Evolutionary conservation across 2,888 invertebrate genomes (phyloP).

Genomic region (Nebria brevicollis): DNA sequence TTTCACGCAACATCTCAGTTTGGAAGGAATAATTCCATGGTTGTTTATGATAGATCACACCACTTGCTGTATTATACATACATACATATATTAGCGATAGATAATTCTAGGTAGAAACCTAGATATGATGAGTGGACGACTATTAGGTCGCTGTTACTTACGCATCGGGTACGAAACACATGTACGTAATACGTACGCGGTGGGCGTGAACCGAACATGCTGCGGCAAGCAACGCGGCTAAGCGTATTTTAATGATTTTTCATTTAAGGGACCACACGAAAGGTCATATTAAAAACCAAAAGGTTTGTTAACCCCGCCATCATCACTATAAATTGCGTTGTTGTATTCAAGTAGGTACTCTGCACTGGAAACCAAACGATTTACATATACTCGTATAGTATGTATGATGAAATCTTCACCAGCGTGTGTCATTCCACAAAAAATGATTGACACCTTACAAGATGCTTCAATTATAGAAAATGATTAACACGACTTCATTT

Average conservation of each 20-base stretch:
- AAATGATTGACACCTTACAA: conserved; percentile 42
- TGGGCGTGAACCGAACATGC: conserved; percentile 14
- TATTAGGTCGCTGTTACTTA: neutral
- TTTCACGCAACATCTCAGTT: no score
- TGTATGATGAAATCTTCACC: conserved; percentile 31
- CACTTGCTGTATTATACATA: no score
- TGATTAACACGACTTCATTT: neutral
- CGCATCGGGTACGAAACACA: neutral
- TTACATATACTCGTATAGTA: conserved; percentile 31
- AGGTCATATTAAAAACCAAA: conserved; percentile 33
- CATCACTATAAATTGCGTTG: neutral
- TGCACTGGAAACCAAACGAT: neutral
- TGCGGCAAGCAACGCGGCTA: conserved; percentile 31
- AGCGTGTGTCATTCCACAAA: neutral
- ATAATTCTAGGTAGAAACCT: no score
- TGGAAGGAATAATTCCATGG: no score
- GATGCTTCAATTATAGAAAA: conserved; percentile 37
- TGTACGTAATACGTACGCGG: conserved; percentile 1
- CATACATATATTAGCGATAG: no score
- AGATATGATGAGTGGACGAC: neutral
- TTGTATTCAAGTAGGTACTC: neutral
- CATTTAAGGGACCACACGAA: conserved; percentile 50
- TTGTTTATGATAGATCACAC: no score
- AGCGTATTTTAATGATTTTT: conserved; percentile 52
- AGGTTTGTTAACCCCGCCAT: conserved; percentile 40